phyloP scores from a whole-genome alignment of 1,140 invertebrate genomes.

The Procambarus clarkii region DNA sequence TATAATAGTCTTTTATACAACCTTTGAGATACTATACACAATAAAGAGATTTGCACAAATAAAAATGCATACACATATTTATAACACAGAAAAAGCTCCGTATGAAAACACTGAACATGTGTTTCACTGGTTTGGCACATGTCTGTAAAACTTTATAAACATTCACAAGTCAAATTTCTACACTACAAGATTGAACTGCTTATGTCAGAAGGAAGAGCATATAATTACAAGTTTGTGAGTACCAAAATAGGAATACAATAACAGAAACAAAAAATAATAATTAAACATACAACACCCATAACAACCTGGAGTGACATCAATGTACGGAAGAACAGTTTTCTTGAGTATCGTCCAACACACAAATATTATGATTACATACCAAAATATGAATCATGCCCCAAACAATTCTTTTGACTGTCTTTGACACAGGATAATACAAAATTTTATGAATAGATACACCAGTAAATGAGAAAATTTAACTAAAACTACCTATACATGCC shows the following conservation, averaged over 20 bases:
- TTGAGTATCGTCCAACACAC: background rate
- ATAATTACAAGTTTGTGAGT: conserved; percentile 16
- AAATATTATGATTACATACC: background rate
- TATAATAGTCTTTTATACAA: conserved; percentile 6
- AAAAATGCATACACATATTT: conserved; percentile 25
- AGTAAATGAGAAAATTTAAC: conserved; percentile 14
- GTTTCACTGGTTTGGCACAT: conserved; percentile 58
- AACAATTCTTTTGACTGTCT: background rate
- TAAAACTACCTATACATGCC: conserved; percentile 29
- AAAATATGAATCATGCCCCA: background rate
- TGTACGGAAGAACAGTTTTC: background rate
- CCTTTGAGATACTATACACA: conserved; percentile 21
- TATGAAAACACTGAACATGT: conserved; percentile 38
- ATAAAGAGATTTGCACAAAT: background rate
- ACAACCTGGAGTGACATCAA: conserved; percentile 35
- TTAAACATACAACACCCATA: conserved; percentile 42
- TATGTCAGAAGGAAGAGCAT: conserved; percentile 32
- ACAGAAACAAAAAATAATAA: conserved; percentile 28
- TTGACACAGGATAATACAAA: background rate
- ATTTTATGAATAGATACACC: conserved; percentile 17
- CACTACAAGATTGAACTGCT: conserved; percentile 35
- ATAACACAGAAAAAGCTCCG: conserved; percentile 12
- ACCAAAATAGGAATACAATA: conserved; percentile 28
- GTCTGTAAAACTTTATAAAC: conserved; percentile 39
- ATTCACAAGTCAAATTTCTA: conserved; percentile 48